Percentiles rank a stretch among this genome's conserved stretches.
Conservation (phyloP, 2,113 vertebrate genomes). For the Eurystomus gularis region DNA sequence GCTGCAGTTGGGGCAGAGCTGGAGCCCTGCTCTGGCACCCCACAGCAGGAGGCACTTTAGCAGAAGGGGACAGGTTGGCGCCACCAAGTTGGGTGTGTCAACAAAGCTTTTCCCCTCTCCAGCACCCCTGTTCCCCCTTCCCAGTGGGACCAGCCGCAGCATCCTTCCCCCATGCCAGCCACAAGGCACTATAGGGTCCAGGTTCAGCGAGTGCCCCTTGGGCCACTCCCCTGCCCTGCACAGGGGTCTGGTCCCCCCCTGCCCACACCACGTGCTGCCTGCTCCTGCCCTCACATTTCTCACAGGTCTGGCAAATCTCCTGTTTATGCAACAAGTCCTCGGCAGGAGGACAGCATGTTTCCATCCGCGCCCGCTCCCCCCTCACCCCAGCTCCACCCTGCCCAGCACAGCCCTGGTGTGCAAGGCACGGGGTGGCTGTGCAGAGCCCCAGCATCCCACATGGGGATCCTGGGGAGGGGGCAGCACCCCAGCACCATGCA, state of each 20-base stretch:
- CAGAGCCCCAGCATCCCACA: rapidly evolving
- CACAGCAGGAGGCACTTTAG: background rate
- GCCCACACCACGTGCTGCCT: background rate
- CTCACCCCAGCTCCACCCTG: constrained; percentile 15
- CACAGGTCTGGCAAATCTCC: constrained; percentile 14
- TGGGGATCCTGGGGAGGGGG: rapidly evolving
- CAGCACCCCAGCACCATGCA: background rate
- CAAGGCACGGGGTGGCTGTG: rapidly evolving
- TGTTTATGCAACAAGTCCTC: constrained; percentile 57
- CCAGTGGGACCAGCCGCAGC: background rate
- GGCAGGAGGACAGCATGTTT: constrained; percentile 43
- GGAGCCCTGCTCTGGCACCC: background rate
- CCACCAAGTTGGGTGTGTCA: rapidly evolving
- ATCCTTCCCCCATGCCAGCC: background rate
- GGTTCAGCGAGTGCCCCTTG: background rate
- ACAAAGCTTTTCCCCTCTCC: background rate
- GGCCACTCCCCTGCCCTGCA: background rate
- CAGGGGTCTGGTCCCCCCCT: background rate
- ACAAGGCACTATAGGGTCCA: background rate
- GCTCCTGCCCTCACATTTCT: constrained; percentile 15
- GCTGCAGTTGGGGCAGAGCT: background rate
- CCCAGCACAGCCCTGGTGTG: background rate
- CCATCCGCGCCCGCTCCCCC: background rate
- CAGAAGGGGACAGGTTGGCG: background rate
- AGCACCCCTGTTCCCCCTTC: background rate